phyloP scores from a whole-genome alignment of 2,113 vertebrate genomes.

The Papio anubis region DNA sequence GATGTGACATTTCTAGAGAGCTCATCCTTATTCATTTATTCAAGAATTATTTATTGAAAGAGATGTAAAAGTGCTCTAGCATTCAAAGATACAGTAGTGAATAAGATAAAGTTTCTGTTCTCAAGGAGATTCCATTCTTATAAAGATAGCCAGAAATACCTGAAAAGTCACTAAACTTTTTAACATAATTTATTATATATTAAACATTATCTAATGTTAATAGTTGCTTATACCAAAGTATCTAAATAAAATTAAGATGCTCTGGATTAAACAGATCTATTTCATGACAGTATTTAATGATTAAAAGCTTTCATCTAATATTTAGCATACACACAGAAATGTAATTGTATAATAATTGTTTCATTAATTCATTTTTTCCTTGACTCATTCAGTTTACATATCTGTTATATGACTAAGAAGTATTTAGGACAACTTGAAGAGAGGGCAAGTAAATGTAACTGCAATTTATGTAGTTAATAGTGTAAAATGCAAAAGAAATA shows the following conservation, averaged over 20 bases:
- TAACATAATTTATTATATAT: background rate
- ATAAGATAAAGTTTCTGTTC: background rate
- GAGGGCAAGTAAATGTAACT: background rate
- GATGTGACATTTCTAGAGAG: background rate
- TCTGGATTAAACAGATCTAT: background rate
- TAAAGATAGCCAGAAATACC: background rate
- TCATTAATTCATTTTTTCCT: background rate
- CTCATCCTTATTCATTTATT: background rate
- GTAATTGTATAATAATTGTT: background rate
- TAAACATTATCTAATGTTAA: background rate
- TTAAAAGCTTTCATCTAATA: background rate
- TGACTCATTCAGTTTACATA: background rate
- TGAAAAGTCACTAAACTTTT: background rate
- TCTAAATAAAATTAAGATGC: background rate
- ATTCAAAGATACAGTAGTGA: background rate
- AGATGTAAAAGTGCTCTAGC: background rate
- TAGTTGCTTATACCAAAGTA: background rate
- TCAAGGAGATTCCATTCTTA: background rate
- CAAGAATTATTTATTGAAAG: background rate
- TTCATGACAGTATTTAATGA: background rate
- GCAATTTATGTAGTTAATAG: conserved; percentile 16
- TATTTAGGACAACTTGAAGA: conserved; percentile 11
- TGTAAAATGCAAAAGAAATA: conserved; percentile 36
- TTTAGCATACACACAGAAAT: background rate
- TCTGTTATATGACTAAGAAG: background rate